Conservation (phyloP, 2,113 vertebrate genomes). For the Phylloscopus whistleri region DNA sequence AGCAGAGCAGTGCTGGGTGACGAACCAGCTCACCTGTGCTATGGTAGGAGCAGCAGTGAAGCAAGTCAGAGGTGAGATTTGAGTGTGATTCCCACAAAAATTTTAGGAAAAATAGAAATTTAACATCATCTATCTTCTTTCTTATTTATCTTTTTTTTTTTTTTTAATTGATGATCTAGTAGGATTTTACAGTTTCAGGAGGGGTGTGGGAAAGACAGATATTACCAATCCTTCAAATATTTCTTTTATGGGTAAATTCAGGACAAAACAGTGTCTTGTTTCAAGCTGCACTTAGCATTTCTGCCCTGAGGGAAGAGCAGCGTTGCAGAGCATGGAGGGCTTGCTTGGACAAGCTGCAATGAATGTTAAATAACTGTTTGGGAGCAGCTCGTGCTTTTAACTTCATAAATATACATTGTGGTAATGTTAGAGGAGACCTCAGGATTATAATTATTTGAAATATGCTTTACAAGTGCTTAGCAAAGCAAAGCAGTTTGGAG, state of each 20-base stretch:
- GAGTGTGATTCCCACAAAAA: not conserved
- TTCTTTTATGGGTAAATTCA: constrained; percentile 20
- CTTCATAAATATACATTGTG: constrained; percentile 54
- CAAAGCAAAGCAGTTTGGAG: not conserved
- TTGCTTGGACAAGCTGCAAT: constrained; percentile 64
- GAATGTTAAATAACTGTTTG: constrained; percentile 40
- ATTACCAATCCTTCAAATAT: not conserved
- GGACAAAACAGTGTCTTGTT: constrained; percentile 43
- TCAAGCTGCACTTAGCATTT: constrained; percentile 46
- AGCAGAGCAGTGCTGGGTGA: not conserved
- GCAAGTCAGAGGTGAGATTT: not conserved
- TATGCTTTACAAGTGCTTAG: constrained; percentile 19
- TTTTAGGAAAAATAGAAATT: not conserved
- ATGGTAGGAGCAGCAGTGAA: rapidly evolving
- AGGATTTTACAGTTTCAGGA: not conserved
- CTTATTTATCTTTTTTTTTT: not conserved
- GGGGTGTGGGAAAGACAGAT: not conserved
- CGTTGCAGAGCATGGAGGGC: constrained; percentile 6
- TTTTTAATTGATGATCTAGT: not conserved
- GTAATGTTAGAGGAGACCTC: constrained; percentile 13
- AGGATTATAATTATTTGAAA: constrained; percentile 60
- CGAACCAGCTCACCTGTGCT: not conserved
- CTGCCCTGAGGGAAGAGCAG: constrained; percentile 51
- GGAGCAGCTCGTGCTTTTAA: constrained; percentile 37
- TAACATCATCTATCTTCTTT: not conserved